These are phyloP conservation scores for Peromyscus melanophrys DNA, from an alignment of 2,797 vertebrate species.

Conservation along the genomic window DNA sequence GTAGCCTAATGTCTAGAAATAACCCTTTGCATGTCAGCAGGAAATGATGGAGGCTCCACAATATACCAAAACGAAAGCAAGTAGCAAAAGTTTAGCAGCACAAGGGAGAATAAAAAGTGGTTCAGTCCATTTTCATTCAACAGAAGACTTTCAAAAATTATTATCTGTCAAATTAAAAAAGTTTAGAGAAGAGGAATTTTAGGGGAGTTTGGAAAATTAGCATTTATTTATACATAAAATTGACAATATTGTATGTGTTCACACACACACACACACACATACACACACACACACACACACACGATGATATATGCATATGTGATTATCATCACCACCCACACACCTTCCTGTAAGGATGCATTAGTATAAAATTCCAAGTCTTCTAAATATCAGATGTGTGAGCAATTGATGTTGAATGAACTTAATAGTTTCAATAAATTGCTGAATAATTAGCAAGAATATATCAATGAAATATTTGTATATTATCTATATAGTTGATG, in stretches of 20 bases:
- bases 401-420: not conserved
- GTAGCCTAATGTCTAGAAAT: constrained; percentile 79
- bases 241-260: not conserved
- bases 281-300: too few species aligned
- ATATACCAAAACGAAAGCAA: constrained; percentile 35
- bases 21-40: constrained; percentile 70
- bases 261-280: too few species aligned
- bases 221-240: not conserved
- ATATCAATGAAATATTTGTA: not conserved
- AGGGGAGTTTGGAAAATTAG: not conserved
- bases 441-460: not conserved
- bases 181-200: constrained; percentile 28
- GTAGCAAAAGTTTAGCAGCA: not conserved
- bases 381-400: not conserved
- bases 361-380: not conserved
- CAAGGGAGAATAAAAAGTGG: not conserved
- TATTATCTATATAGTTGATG: not conserved
- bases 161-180: not conserved
- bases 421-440: not conserved
- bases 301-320: not conserved
- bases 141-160: constrained; percentile 14
- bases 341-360: not conserved
- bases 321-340: not conserved
- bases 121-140: constrained; percentile 34
- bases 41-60: constrained; percentile 28